phyloP scores from a whole-genome alignment of 1,140 invertebrate genomes.

The Heliconius congener region DNA sequence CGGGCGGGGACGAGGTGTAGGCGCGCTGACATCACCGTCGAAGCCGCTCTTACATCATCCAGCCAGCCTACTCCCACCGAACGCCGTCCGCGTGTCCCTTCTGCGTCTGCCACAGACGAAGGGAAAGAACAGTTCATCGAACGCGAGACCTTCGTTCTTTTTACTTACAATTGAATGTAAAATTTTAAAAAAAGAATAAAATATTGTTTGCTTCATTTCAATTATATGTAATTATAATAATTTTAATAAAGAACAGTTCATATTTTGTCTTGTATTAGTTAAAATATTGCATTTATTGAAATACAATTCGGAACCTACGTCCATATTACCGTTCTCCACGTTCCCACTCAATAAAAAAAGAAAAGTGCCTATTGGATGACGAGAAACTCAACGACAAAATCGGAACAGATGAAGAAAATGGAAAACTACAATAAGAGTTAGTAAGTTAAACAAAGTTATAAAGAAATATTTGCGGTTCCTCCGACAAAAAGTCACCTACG shows the following conservation, averaged over 20 bases:
- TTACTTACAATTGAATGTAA: constrained; percentile 5
- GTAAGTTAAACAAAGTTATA: background rate
- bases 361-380: background rate
- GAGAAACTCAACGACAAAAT: too few relatives aligned
- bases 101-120: constrained; percentile 20
- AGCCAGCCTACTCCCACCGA: constrained; percentile 54
- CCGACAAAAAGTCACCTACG: background rate
- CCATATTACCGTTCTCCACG: too few relatives aligned
- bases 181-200: too few relatives aligned
- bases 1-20: constrained; percentile 53
- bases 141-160: constrained; percentile 22
- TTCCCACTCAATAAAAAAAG: too few relatives aligned
- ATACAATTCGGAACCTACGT: too few relatives aligned
- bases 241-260: background rate
- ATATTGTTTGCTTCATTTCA: background rate
- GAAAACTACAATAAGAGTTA: too few relatives aligned
- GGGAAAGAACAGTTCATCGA: constrained; percentile 22
- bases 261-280: background rate
- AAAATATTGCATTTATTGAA: background rate
- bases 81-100: constrained; percentile 38
- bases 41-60: constrained; percentile 75
- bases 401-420: too few relatives aligned
- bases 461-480: constrained; percentile 13
- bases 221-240: background rate
- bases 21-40: constrained; percentile 76